Evolutionary conservation across 2,888 invertebrate species (phyloP).

Genomic region (Ditula angustiorana): DNA sequence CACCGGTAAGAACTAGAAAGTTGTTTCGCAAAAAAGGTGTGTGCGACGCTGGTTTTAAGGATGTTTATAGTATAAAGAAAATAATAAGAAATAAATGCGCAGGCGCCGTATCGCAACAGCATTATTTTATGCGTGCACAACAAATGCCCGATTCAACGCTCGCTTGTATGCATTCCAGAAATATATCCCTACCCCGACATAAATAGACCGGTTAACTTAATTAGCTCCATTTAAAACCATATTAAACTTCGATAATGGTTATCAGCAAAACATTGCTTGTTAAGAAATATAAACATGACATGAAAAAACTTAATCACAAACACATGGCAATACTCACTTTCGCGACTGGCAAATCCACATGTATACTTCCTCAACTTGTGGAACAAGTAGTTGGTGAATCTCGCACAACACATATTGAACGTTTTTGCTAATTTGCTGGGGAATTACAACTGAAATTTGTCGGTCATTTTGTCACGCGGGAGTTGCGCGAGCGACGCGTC

Average conservation of each 20-base stretch:
- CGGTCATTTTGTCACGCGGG: constrained; percentile 67
- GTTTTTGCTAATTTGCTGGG: constrained; percentile 50
- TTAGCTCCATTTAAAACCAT: constrained; percentile 7
- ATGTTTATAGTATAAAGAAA: background rate
- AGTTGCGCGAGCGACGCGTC: constrained; percentile 50
- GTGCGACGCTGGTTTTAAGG: background rate
- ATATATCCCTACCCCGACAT: constrained; percentile 20
- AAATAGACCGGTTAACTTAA: constrained; percentile 13
- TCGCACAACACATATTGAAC: constrained; percentile 78
- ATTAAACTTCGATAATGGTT: constrained; percentile 17
- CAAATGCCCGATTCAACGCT: constrained; percentile 23
- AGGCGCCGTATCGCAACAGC: background rate
- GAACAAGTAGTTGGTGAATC: constrained; percentile 76
- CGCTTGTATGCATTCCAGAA: constrained; percentile 17
- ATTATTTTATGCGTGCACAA: constrained; percentile 11
- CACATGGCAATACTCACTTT: constrained; percentile 70
- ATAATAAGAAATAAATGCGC: constrained; percentile 12
- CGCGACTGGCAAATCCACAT: constrained; percentile 78
- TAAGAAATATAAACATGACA: constrained; percentile 9
- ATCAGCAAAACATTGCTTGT: constrained; percentile 20
- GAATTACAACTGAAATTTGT: constrained; percentile 45
- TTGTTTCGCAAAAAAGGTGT: constrained; percentile 26
- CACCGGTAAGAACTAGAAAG: constrained; percentile 25
- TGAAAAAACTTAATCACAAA: constrained; percentile 19
- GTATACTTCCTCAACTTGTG: constrained; percentile 81